phyloP scores from a whole-genome alignment of 2,888 invertebrate species.

The Tipula vernalis region DNA sequence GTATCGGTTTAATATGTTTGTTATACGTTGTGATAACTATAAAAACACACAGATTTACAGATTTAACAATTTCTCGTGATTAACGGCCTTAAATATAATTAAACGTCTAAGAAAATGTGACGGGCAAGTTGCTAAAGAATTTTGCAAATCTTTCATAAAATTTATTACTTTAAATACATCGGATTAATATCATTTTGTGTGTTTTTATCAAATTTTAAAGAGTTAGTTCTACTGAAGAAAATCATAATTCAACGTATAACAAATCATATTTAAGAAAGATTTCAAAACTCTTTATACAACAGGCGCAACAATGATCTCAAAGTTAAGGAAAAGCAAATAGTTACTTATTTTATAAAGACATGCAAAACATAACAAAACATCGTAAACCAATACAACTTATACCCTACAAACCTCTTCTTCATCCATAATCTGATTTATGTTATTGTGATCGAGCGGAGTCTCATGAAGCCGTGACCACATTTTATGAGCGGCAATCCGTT shows the following conservation, averaged over 20 bases:
- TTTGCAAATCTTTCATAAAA: constrained; percentile 7
- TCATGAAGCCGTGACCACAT: constrained; percentile 83
- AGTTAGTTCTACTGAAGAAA: background rate
- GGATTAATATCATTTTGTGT: background rate
- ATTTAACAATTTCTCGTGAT: background rate
- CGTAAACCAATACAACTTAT: background rate
- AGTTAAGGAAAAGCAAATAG: background rate
- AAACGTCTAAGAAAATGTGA: background rate
- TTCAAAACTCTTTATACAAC: constrained; percentile 7
- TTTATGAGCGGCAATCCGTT: constrained; percentile 88
- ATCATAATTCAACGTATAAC: background rate
- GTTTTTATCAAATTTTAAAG: background rate
- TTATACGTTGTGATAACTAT: constrained; percentile 40
- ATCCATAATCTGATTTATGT: constrained; percentile 44
- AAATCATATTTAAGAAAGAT: constrained; percentile 6
- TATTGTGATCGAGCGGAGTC: constrained; percentile 55
- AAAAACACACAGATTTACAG: constrained; percentile 35
- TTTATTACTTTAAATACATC: background rate
- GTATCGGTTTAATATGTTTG: constrained; percentile 59
- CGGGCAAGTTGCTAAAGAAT: background rate
- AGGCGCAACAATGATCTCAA: background rate
- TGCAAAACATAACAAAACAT: background rate
- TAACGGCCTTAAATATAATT: background rate
- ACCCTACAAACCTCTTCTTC: constrained; percentile 42
- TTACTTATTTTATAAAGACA: background rate